These are phyloP conservation scores for honey bee (Apis mellifera) DNA, from an alignment of 1,140 invertebrate genomes.

Conservation along the genomic window Amel_HAv3.1 CM009936.2:2988001-2988500, in stretches of 20 bases:
- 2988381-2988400: background rate
- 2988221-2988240: background rate
- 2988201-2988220: background rate
- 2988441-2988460: constrained; percentile 44
- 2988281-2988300: no score
- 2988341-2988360: background rate
- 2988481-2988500: constrained; percentile 63
- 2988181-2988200: background rate
- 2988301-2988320: background rate
- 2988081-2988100: no score
- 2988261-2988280: background rate
- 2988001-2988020: no score
- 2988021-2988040: background rate
- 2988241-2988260: background rate
- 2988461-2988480: constrained; percentile 23
- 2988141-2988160: background rate
- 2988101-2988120: background rate
- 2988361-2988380: background rate
- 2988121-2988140: background rate
- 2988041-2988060: background rate
- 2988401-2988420: background rate
- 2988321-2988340: background rate
- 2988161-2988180: background rate
- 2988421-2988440: constrained; percentile 14
- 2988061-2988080: background rate